Conservation (phyloP, 2,888 invertebrate species). For the Melikaiella ostensackeni region DNA sequence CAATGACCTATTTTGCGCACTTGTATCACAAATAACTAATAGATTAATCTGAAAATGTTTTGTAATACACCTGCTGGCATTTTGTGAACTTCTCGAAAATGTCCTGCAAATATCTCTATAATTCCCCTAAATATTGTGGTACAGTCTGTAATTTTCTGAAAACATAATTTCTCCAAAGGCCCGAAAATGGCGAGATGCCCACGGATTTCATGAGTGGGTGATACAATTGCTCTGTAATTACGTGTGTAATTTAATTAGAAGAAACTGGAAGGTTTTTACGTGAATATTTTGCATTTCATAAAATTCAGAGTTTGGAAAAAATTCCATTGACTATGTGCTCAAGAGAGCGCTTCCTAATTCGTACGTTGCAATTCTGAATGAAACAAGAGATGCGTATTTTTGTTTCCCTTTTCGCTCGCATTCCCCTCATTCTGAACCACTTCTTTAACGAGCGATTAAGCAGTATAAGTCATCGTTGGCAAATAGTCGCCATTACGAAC, state of each 20-base stretch:
- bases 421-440: background rate
- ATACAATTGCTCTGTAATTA: background rate
- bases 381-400: slow-evolving; percentile 1
- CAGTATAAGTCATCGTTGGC: slow-evolving; percentile 25
- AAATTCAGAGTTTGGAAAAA: background rate
- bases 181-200: too few species aligned
- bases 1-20: too few species aligned
- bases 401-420: background rate
- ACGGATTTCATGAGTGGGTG: background rate
- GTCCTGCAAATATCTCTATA: too few species aligned
- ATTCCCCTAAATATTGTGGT: too few species aligned
- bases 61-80: too few species aligned
- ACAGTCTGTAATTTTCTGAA: too few species aligned
- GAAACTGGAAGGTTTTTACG: background rate
- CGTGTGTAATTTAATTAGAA: background rate
- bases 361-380: slow-evolving; percentile 6
- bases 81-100: too few species aligned
- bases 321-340: background rate
- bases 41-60: too few species aligned
- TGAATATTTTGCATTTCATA: background rate
- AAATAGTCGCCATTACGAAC: slow-evolving; percentile 26
- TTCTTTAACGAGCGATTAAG: slow-evolving; percentile 18
- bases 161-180: too few species aligned
- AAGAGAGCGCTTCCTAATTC: background rate
- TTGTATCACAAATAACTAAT: too few species aligned